These are phyloP conservation scores for Eretmocerus hayati DNA, from an alignment of 2,888 invertebrate species.

Conservation along the genomic window DNA sequence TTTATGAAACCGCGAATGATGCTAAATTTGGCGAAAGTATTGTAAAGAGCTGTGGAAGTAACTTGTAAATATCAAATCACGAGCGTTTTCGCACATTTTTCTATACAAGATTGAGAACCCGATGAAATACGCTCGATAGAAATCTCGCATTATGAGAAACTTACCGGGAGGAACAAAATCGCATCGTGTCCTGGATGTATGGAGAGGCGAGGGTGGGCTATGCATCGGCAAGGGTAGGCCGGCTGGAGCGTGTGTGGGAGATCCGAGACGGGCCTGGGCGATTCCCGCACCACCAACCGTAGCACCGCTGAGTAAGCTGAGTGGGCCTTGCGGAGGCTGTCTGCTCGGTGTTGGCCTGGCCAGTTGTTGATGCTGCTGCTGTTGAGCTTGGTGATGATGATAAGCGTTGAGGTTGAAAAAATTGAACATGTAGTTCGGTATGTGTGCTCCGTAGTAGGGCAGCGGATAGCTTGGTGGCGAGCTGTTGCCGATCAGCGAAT, in stretches of 20 bases:
- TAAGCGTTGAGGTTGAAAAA: conserved; percentile 42
- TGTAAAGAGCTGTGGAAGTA: too few relatives aligned
- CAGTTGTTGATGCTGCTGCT: conserved; percentile 39
- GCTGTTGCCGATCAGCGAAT: conserved; percentile 65
- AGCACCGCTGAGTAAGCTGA: conserved; percentile 11
- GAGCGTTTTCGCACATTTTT: too few relatives aligned
- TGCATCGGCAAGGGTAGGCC: conserved; percentile 29
- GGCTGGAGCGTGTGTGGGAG: background rate
- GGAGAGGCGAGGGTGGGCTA: conserved; percentile 37
- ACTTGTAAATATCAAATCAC: too few relatives aligned
- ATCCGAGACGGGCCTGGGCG: background rate
- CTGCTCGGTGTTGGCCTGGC: conserved; percentile 35
- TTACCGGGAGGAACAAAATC: too few relatives aligned
- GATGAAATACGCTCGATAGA: too few relatives aligned
- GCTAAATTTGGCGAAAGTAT: too few relatives aligned
- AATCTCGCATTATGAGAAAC: too few relatives aligned
- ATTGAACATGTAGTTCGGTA: conserved; percentile 46
- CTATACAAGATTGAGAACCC: too few relatives aligned
- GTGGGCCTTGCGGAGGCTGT: conserved; percentile 27
- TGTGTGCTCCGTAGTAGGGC: conserved; percentile 43
- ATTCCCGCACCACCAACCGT: background rate
- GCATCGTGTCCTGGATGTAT: conserved; percentile 27
- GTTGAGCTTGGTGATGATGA: conserved; percentile 30
- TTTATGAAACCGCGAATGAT: too few relatives aligned
- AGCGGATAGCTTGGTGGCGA: conserved; percentile 49